These are phyloP conservation scores for Polypterus bichir DNA, from an alignment of 2,113 vertebrate species.

Conservation along the genomic window DNA sequence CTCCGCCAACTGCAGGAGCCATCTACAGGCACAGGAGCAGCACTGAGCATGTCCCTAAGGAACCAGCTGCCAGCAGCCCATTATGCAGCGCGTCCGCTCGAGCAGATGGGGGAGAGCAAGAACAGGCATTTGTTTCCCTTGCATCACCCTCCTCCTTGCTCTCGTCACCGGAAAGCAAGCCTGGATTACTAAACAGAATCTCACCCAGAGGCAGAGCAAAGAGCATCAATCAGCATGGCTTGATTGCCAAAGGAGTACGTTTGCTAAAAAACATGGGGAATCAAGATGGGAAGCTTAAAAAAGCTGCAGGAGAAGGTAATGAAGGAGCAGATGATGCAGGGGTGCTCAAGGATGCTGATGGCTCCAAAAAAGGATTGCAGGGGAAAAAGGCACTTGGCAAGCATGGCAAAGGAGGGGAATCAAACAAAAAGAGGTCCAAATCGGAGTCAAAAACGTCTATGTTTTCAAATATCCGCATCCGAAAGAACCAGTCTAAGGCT, in stretches of 20 bases:
- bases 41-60: conserved; percentile 57
- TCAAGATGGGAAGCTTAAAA: conserved; percentile 85
- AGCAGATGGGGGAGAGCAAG: conserved; percentile 52
- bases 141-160: conserved; percentile 40
- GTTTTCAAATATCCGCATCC: conserved; percentile 84
- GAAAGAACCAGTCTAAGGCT: conserved; percentile 70
- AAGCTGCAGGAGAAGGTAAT: conserved; percentile 57
- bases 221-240: conserved; percentile 46
- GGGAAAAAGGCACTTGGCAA: conserved; percentile 64
- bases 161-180: conserved; percentile 42
- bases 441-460: conserved; percentile 73
- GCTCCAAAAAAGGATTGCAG: conserved; percentile 66
- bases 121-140: conserved; percentile 41
- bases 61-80: conserved; percentile 51
- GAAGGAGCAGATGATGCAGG: conserved; percentile 51
- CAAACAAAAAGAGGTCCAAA: conserved; percentile 70
- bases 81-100: conserved; percentile 57
- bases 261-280: conserved; percentile 73
- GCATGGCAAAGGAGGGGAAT: conserved; percentile 59
- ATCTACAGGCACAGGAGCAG: conserved; percentile 38
- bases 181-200: conserved; percentile 34
- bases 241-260: conserved; percentile 47
- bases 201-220: conserved; percentile 23
- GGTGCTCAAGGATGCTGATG: conserved; percentile 63
- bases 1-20: conserved; percentile 50